Evolutionary conservation across 1,140 invertebrate genomes (phyloP).

Genomic region (Cotesia chilonis): DNA sequence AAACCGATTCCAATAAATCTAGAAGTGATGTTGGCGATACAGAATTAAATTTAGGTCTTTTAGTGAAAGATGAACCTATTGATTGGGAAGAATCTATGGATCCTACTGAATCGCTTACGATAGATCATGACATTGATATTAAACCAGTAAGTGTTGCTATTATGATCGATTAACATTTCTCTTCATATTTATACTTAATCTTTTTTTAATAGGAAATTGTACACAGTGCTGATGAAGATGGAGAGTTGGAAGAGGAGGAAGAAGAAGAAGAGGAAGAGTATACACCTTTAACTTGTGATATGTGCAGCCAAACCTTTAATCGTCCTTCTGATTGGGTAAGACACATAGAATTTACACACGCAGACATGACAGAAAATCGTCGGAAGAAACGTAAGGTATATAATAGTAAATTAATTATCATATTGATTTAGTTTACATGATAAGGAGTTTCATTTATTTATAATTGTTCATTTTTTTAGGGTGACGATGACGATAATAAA

Average conservation of each 20-base stretch:
- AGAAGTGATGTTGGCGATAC: conserved; percentile 59
- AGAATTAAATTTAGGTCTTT: conserved; percentile 64
- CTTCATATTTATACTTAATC: conserved; percentile 10
- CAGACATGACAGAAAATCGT: conserved; percentile 71
- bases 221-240: conserved; percentile 63
- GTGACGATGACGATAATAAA: conserved; percentile 72
- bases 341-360: conserved; percentile 78
- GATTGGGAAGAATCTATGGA: conserved; percentile 72
- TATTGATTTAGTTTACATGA: not conserved
- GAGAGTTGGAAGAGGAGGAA: conserved; percentile 64
- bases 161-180: not conserved
- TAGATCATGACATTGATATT: conserved; percentile 66
- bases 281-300: conserved; percentile 80
- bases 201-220: conserved; percentile 60
- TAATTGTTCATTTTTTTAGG: conserved; percentile 54
- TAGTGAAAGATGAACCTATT: conserved; percentile 75
- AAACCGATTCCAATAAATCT: conserved; percentile 58
- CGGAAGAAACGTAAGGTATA: conserved; percentile 67
- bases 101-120: conserved; percentile 62
- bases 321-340: conserved; percentile 82
- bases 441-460: not conserved
- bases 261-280: conserved; percentile 70
- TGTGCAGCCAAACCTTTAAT: conserved; percentile 84
- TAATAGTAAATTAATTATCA: not conserved
- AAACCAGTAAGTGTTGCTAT: conserved; percentile 59